phyloP scores from a whole-genome alignment of 2,888 invertebrate genomes.

The Pristionchus maxplancki region DNA sequence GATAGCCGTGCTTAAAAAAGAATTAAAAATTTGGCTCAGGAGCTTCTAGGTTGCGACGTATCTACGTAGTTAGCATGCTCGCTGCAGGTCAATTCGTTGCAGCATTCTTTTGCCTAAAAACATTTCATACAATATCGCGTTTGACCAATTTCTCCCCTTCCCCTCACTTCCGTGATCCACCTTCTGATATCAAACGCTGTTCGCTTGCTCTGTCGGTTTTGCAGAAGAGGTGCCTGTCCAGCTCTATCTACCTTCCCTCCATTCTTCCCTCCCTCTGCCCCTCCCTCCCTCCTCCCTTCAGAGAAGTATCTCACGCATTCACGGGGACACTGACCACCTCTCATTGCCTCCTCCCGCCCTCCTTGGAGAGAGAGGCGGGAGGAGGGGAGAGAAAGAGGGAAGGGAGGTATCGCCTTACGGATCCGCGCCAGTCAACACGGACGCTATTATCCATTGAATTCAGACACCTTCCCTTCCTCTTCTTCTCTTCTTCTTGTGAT shows the following conservation, averaged over 20 bases:
- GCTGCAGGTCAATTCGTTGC: neutral
- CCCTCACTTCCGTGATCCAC: neutral
- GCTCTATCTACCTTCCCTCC: neutral
- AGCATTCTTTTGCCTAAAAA: too few species aligned
- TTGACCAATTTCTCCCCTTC: too few species aligned
- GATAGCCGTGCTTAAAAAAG: too few species aligned
- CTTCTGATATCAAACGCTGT: constrained; percentile 16
- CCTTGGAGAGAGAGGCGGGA: neutral
- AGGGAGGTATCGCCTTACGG: neutral
- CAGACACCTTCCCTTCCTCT: neutral
- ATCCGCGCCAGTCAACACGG: neutral
- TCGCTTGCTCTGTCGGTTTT: constrained; percentile 7
- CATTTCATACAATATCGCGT: too few species aligned
- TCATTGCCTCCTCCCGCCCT: neutral
- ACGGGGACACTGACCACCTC: constrained; percentile 8
- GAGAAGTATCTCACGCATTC: constrained; percentile 7
- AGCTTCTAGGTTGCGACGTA: neutral
- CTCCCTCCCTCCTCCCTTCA: neutral
- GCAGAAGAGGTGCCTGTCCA: neutral
- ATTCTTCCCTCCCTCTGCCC: neutral
- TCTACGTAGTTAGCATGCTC: neutral
- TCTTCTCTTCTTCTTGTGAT: neutral
- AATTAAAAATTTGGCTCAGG: too few species aligned
- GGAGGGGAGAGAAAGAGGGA: neutral
- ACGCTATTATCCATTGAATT: neutral